Percentiles rank a stretch among this genome's conserved stretches.
Evolutionary conservation across 2,888 invertebrate genomes (phyloP).

Genomic region (Heliconius charithonia): DNA sequence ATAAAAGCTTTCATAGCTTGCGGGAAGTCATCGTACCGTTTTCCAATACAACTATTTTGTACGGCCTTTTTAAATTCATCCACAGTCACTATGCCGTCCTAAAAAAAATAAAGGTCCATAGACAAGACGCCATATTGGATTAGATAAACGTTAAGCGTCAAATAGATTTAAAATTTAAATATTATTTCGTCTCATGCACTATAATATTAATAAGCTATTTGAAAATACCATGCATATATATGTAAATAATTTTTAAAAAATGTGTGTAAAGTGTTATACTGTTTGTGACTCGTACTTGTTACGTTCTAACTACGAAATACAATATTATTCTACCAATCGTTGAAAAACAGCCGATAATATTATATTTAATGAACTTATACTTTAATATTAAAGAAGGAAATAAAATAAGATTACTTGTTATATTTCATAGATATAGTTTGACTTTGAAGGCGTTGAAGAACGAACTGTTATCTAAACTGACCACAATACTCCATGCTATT

Average conservation of each 20-base stretch:
- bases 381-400: neutral
- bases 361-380: neutral
- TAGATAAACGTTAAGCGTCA: constrained; percentile 56
- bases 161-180: neutral
- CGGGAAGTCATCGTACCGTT: constrained; percentile 90
- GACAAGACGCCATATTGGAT: constrained; percentile 39
- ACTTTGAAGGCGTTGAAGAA: neutral
- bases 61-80: constrained; percentile 92
- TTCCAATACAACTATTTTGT: constrained; percentile 90
- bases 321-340: neutral
- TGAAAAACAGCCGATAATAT: neutral
- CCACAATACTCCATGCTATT: neutral
- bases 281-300: neutral
- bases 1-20: constrained; percentile 94
- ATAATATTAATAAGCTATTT: constrained; percentile 16
- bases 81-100: constrained; percentile 92
- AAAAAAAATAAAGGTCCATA: constrained; percentile 50
- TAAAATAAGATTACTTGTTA: neutral
- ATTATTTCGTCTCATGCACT: constrained; percentile 42
- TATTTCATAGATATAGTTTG: constrained; percentile 2
- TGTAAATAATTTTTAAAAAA: neutral
- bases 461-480: neutral
- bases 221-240: constrained; percentile 21
- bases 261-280: constrained; percentile 21
- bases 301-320: constrained; percentile 14